Percentiles rank a stretch among this genome's conserved stretches.
These are phyloP conservation scores for Cephalopachus bancanus DNA, from an alignment of 2,797 vertebrate genomes.

Conservation along the genomic window DNA sequence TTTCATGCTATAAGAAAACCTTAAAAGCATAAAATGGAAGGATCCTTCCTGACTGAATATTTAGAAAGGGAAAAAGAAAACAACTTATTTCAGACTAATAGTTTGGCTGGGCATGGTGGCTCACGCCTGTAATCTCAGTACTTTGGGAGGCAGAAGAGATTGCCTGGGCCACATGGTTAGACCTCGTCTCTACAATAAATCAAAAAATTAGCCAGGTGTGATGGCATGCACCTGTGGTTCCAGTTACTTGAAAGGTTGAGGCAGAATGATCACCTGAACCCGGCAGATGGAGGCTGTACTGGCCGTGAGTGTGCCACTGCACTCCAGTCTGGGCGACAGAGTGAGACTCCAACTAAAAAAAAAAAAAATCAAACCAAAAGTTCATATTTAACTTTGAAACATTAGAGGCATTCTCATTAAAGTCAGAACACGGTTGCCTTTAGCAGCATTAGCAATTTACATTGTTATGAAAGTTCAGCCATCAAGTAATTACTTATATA, in stretches of 20 bases:
- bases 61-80: conserved; percentile 50
- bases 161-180: no score
- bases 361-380: neutral
- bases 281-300: no score
- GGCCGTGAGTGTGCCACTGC: no score
- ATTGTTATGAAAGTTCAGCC: conserved; percentile 47
- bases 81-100: conserved; percentile 5
- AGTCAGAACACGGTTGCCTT: conserved; percentile 54
- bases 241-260: no score
- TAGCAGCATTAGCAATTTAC: conserved; percentile 61
- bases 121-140: no score
- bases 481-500: conserved; percentile 58
- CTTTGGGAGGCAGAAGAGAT: no score
- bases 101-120: neutral
- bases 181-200: no score
- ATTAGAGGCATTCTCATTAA: conserved; percentile 42
- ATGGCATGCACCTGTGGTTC: no score
- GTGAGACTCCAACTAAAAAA: no score
- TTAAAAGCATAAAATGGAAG: conserved; percentile 40
- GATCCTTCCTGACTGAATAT: neutral
- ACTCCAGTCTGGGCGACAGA: no score
- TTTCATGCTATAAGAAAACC: conserved; percentile 6
- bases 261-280: no score
- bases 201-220: no score
- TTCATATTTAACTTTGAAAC: conserved; percentile 57